Evolutionary conservation across 2,797 vertebrate species (phyloP), one percentile per base, ranked within the genome.

Genomic region (Selene dorsalis): DNA sequence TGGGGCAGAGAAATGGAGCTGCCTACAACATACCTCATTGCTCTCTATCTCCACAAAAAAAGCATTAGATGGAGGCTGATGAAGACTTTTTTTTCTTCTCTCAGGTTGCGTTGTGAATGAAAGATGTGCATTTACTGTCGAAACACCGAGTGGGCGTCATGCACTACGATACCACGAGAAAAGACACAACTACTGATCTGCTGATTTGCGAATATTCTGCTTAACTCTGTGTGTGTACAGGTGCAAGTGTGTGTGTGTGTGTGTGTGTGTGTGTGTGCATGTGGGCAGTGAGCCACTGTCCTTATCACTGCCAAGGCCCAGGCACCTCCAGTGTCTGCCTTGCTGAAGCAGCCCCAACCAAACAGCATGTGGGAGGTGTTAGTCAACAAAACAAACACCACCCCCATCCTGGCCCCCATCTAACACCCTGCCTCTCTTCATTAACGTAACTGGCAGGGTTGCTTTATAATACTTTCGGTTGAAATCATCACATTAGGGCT

Each of bases 401-500:
- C 84, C 70, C 41, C 69, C 72, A 45, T 41, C 76, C 64, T 9
- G 11, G 61, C 83, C 68, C 75, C 69, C 16, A 41, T 83, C 79
- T 79, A 71, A 91, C 90, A 89, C 91, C 79, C 77, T 85, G 78
- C 86, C 86, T 82, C 80, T 79, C 81, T 2, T 74, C 81, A 92
- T 91, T 89, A 91, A 70, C 75, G 75, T 87, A 90, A 88, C 85
- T 85, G 88, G 84, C 88, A 87, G 81, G 43, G 66, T 82, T 77
- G 82, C 84, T 88, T 84, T 82, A 80, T 85, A 91, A 90, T 88
- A 85, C 77, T 85, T 86, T 82, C 87, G 90, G 72, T 87, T 89
- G 87, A 89, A 93, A 92, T 92, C 80, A 82, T 90, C 84, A 69
- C 87, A 87, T 90, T 85, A 89, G 73, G 76, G 63, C 81, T 78